Conservation (phyloP, 2,113 vertebrate genomes). For the Macaca fascicularis region DNA sequence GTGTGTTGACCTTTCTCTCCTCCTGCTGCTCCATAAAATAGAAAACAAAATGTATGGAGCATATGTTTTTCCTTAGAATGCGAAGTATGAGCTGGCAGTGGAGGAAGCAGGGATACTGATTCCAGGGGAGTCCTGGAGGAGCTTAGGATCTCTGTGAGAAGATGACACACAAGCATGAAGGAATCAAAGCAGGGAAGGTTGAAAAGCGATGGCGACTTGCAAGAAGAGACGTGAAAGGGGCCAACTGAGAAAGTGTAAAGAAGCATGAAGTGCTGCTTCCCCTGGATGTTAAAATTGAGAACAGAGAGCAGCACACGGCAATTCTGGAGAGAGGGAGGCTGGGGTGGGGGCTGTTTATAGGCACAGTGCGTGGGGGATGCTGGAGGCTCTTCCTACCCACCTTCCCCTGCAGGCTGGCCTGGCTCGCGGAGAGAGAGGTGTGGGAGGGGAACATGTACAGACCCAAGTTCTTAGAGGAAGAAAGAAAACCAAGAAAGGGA, state of each 20-base stretch:
- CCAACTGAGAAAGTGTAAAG: not conserved
- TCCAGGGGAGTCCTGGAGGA: not conserved
- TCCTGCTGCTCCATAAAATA: not conserved
- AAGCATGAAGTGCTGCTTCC: not conserved
- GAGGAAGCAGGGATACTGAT: not conserved
- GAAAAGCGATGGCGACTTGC: not conserved
- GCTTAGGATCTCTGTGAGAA: not conserved
- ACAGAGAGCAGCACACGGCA: not conserved
- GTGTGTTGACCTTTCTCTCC: not conserved
- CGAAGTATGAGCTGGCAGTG: not conserved
- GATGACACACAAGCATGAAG: not conserved
- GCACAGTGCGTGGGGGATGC: fast-evolving
- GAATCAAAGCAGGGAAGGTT: not conserved
- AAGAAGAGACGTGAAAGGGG: not conserved
- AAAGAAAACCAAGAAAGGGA: not conserved
- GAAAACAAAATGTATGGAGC: not conserved
- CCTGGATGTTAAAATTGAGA: not conserved
- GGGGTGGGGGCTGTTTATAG: not conserved
- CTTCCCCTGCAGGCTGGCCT: not conserved
- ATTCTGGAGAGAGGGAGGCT: not conserved
- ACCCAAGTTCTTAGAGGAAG: not conserved
- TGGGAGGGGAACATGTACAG: no score
- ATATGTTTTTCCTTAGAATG: not conserved
- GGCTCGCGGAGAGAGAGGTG: no score
- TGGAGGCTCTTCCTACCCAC: not conserved